Evolutionary conservation across 2,113 vertebrate genomes (phyloP).

Genomic region (Scopus umbretta): DNA sequence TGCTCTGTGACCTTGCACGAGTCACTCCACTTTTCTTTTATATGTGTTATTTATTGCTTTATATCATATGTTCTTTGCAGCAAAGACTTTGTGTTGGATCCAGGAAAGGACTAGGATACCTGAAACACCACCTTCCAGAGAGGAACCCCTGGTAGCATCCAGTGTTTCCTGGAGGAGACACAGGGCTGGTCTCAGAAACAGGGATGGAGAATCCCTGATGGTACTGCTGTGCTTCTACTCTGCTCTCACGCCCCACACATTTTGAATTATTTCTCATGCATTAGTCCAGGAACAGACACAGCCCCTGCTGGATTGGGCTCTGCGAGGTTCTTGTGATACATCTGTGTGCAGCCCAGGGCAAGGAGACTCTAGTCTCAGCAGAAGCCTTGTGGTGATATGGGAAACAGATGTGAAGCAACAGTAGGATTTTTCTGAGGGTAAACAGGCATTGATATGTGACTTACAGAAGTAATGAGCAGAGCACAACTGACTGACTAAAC

Average conservation of each 20-base stretch:
- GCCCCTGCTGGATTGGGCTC: not conserved
- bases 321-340: not conserved
- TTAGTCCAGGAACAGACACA: not conserved
- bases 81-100: not conserved
- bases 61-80: not conserved
- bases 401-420: not conserved
- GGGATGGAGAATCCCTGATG: not conserved
- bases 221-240: not conserved
- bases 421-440: not conserved
- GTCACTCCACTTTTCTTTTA: not conserved
- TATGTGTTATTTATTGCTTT: not conserved
- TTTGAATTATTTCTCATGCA: not conserved
- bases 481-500: not conserved
- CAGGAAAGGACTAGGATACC: not conserved
- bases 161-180: not conserved
- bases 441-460: not conserved
- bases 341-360: accelerated
- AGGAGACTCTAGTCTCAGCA: not conserved
- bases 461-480: not conserved
- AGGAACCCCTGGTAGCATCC: not conserved
- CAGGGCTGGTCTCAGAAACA: not conserved
- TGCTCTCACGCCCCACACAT: not conserved
- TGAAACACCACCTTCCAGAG: not conserved
- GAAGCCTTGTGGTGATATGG: not conserved
- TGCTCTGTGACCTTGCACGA: not conserved